Evolutionary conservation across 2,888 invertebrate species (phyloP), one percentile per base, ranked within the genome.

Genomic region (Eumerus sabulonum): DNA sequence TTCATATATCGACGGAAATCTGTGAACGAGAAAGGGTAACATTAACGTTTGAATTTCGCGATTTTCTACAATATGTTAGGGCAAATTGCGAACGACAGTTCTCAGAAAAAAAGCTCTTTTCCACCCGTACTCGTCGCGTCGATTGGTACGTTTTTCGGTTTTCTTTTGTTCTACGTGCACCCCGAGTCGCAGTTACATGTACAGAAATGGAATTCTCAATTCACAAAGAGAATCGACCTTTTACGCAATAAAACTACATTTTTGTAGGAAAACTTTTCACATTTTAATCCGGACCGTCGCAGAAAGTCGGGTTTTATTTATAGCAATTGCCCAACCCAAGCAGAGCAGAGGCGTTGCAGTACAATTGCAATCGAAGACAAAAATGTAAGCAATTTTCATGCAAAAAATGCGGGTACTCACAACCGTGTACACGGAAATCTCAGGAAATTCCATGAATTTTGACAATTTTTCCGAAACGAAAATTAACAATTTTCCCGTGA

Each of bases 1-100:
- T 90, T 90, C 88, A 94, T 91, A 85, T 93, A 93, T 83, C 91
- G 90, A 79, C 95, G 92, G 85, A 93, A 93, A 88, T 93, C 95
- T 95, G 89, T 36, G 90, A 90, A 76, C 66, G 76, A 79, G 76
- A 77, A 81, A 38, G n/a, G n/a, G n/a, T n/a, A 35, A 35, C 51
- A 66, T 51, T 3, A 5, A 9, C n/a, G n/a, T n/a, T n/a, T n/a
- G n/a, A n/a, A n/a, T n/a, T n/a, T n/a, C n/a, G n/a, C n/a, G n/a
- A n/a, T n/a, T n/a, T n/a, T n/a, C n/a, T n/a, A n/a, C n/a, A n/a
- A n/a, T n/a, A n/a, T n/a, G n/a, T n/a, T n/a, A n/a, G n/a, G n/a
- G n/a, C n/a, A n/a, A n/a, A n/a, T n/a, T n/a, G n/a, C n/a, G n/a
- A n/a, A n/a, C n/a, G n/a, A 27, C 27, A 27, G 27, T 4, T 27